Evolutionary conservation across 1,140 invertebrate genomes (phyloP), one percentile per base, ranked within the genome.

Genomic region (Monomorium pharaonis): DNA sequence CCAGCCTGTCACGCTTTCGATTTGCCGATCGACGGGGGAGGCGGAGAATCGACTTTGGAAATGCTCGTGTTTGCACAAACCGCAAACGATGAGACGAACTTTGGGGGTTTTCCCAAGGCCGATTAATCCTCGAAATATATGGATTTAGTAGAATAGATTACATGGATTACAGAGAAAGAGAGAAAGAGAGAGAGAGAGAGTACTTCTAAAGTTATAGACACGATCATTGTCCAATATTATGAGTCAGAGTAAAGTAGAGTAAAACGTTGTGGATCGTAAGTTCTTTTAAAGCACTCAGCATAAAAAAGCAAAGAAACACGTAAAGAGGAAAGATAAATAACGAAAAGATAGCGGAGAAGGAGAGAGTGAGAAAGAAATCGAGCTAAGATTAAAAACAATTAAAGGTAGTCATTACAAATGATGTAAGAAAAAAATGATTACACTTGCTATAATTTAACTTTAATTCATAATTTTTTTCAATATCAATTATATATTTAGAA

Each of bases 121-220:
- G 78, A 58, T 47, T 83, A 72, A 72, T 47, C 14, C 67, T 83
- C 14, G 18, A 14, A 33, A 44, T 83, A 72, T 72, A 60, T 58
- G 49, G 37, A 72, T 58, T 60, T 58, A 47, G 74, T 60, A 44
- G 37, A 42, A 54, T 27, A 54, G 63, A 80, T 80, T 80, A 69
- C 69, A 27, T 42, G 63, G 77, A 69, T 69, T 24, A 44, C 37
- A 67, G n/a, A 44, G 10, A 65, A 2, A 67, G 37, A 47, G 21
- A 18, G n/a, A 21, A 10, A 21, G 4, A 42, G 27, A n/a, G 30
- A n/a, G 30, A 37, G 27, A 1, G 7, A n/a, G 9, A n/a, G 7
- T 18, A 2, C 21, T 60, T n/a, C 37, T 27, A 42, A 80, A 80
- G 10, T 54, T 69, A 42, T n/a, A 80, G 10, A 54, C 21, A 69